Evolutionary conservation across 2,797 vertebrate species (phyloP), one percentile per base, ranked within the genome.

Genomic region (Chelonia mydas): DNA sequence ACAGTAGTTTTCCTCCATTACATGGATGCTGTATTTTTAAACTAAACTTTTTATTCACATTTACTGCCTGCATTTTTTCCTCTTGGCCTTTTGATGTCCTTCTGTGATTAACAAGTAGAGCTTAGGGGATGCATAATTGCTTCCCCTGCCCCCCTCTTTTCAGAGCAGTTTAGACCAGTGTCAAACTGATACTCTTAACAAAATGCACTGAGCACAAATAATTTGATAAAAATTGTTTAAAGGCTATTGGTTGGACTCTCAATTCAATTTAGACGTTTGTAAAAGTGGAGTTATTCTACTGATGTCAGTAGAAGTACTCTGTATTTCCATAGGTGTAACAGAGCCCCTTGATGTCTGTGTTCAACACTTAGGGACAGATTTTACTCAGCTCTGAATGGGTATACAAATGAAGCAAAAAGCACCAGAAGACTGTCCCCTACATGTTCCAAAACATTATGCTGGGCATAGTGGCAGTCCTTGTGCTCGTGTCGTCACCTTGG

Each of bases 81-180:
- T 88, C 57, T 94, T 83, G 94, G 98, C 98, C 98, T 98, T 98
- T 97, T 97, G 98, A 98, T 98, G 98, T 98, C 98, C 96, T 98
- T 97, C 98, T 98, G 90, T 96, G 97, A 97, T 97, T 98, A 97
- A 96, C 91, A 92, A 97, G 97, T 81, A 95, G 86, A 96, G 61
- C 2, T 0, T n/a, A 74, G 28, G 86, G 49, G 13, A 15, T 57
- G 65, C 0, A 0, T 37, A 55, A 74, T 65, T 13, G 57, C 54
- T 84, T 27, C 82, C 50, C 21, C 9, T 16, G 1, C 10, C 28
- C 16, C 15, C n/a, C 81, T 41, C 41, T 41, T 59, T 11, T 28
- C 49, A 21, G 59, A 55, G 79, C 28, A 33, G 51, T 33, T 81
- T 59, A 49, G 47, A 47, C 28, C 80, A 47, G 55, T 45, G 6